Evolutionary conservation across 2,797 vertebrate genomes (phyloP).

Genomic region (Netta rufina): DNA sequence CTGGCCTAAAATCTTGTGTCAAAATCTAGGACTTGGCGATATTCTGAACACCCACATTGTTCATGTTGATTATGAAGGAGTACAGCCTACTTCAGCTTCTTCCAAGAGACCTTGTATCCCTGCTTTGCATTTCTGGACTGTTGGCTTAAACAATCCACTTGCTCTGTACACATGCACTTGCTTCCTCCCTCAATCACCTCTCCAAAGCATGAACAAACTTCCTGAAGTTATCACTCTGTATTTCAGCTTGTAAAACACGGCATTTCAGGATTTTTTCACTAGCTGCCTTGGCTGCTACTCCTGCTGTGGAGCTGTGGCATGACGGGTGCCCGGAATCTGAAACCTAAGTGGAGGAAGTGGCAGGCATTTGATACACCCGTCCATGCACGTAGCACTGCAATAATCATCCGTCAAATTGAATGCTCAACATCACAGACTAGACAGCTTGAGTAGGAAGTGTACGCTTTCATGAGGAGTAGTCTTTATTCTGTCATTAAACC

Average conservation of each 20-base stretch:
- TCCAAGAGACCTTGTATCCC: background rate
- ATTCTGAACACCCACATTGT: background rate
- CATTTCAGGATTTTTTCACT: background rate
- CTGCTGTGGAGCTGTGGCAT: background rate
- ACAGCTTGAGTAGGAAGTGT: background rate
- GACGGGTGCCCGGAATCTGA: fast-evolving
- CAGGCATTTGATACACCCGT: background rate
- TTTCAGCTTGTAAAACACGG: constrained; percentile 19
- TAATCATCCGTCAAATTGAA: background rate
- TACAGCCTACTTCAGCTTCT: background rate
- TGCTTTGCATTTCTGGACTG: background rate
- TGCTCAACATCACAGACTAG: background rate
- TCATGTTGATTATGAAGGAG: background rate
- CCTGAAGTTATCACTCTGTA: background rate
- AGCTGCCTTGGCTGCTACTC: background rate
- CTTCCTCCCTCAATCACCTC: background rate
- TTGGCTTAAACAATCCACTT: background rate
- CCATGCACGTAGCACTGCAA: background rate
- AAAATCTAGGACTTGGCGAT: constrained; percentile 6
- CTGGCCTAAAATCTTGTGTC: background rate
- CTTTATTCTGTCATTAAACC: background rate
- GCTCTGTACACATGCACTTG: background rate
- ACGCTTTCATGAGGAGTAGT: background rate
- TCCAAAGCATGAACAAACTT: constrained; percentile 11
- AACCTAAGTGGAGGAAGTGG: background rate